Evolutionary conservation across 2,113 vertebrate species (phyloP), one percentile per base, ranked within the genome.

Genomic region (Mastomys coucha): DNA sequence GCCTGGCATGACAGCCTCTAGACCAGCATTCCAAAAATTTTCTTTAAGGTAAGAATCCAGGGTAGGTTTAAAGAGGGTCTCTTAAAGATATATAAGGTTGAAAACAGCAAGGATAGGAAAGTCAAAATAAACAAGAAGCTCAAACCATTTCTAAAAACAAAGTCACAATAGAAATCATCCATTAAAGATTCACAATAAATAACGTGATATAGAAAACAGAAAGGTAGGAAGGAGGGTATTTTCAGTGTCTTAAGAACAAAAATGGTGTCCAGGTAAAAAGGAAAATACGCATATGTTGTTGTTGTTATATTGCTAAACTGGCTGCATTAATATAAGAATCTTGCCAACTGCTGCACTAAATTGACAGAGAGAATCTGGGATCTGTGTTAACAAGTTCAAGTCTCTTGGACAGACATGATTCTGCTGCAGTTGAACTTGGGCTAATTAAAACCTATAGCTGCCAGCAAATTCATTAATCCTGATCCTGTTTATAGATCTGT

Each of bases 401-500:
- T 51, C 81, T n/a, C 96, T 95, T 81, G 67, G 53, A 88, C 53
- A 96, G 90, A 90, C 92, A 94, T 58, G 76, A 97, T 97, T 92
- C 75, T 95, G 70, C 28, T 91, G 49, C n/a, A 92, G 39, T 94
- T 96, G 90, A 97, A 93, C 58, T 89, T 97, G 88, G 39, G 81
- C 93, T 98, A 97, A 96, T 97, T 97, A 97, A 96, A 96, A 95
- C 75, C 94, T 94, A 93, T 92, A 93, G 70, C 95, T 95, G 75
- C 94, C 85, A 95, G 91, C 76, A 96, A 95, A 95, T 96, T 93
- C 92, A 95, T 97, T 97, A 97, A 96, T 96, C 72, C 96, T 93
- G 82, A 95, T 96, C 89, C 89, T 93, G 94, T 92, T 97, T 96
- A 95, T 97, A 96, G 94, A 96, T 95, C 81, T 96, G 86, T 96